Conservation (phyloP, 2,888 invertebrate genomes). For the Meghimatium bilineatum region DNA sequence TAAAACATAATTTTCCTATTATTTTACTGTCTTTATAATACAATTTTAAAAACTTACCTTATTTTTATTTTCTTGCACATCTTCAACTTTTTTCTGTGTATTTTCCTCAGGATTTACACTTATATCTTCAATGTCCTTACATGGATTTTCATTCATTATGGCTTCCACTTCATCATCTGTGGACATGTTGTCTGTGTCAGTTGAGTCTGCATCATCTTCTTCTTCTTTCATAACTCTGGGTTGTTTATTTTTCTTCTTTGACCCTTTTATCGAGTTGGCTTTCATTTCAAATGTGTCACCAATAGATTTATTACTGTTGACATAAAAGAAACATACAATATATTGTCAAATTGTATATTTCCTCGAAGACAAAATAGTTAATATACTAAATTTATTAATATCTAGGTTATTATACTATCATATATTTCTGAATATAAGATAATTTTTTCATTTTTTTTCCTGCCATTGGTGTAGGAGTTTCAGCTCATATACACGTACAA, state of each 20-base stretch:
- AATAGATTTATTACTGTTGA: conserved; percentile 32
- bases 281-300: conserved; percentile 43
- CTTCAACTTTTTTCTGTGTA: conserved; percentile 30
- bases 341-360: no score
- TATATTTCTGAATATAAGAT: no score
- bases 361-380: no score
- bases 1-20: no score
- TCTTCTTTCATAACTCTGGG: conserved; percentile 37
- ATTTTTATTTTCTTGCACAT: conserved; percentile 50
- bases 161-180: conserved; percentile 67
- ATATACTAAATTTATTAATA: no score
- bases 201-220: conserved; percentile 57
- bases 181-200: conserved; percentile 71
- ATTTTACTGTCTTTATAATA: neutral
- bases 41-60: neutral
- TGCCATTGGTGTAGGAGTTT: no score
- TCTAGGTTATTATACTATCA: no score
- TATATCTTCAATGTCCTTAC: neutral
- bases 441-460: no score
- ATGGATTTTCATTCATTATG: conserved; percentile 38
- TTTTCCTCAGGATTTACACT: neutral
- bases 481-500: no score
- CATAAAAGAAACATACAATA: neutral
- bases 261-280: conserved; percentile 52
- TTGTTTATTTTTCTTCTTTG: conserved; percentile 54